A percentile compares a stretch with the other conserved stretches of the same genome.
Evolutionary conservation across 2,888 invertebrate species (phyloP).

Genomic region (Agrotis ipsilon): DNA sequence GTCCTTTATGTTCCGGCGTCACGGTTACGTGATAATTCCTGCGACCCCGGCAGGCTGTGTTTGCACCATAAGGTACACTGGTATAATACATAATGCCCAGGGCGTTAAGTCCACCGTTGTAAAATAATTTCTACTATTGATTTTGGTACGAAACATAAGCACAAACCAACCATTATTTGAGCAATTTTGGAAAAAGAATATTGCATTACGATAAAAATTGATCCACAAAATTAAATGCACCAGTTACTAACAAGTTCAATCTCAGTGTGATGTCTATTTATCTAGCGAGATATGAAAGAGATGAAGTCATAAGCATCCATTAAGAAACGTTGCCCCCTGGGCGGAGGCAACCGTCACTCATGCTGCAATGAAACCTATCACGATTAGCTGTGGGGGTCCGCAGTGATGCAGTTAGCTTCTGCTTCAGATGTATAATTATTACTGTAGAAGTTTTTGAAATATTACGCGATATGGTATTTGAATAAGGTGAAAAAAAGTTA

Average conservation of each 20-base stretch:
- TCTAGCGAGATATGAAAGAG: slow-evolving; percentile 1
- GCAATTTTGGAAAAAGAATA: too few relatives aligned
- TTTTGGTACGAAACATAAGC: too few relatives aligned
- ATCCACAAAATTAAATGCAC: too few relatives aligned
- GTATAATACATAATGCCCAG: too few relatives aligned
- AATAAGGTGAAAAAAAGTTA: neutral
- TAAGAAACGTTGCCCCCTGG: slow-evolving; percentile 34
- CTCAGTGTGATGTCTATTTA: slow-evolving; percentile 35
- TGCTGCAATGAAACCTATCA: slow-evolving; percentile 50
- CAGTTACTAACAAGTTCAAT: neutral
- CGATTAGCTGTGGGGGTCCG: slow-evolving; percentile 49
- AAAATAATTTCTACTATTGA: too few relatives aligned
- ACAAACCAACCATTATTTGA: too few relatives aligned
- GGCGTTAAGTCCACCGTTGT: too few relatives aligned
- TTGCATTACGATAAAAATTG: too few relatives aligned
- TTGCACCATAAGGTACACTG: too few relatives aligned
- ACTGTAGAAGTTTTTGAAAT: slow-evolving; percentile 17
- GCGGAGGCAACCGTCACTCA: slow-evolving; percentile 38
- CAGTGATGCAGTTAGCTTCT: slow-evolving; percentile 21
- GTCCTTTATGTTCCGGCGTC: too few relatives aligned
- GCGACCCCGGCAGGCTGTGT: too few relatives aligned
- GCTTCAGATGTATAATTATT: slow-evolving; percentile 3
- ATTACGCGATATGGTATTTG: neutral
- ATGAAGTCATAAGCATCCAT: slow-evolving; percentile 34
- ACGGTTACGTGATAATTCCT: too few relatives aligned